Evolutionary conservation across 2,797 vertebrate genomes (phyloP).

Genomic region (Adrianichthys oophorus): DNA sequence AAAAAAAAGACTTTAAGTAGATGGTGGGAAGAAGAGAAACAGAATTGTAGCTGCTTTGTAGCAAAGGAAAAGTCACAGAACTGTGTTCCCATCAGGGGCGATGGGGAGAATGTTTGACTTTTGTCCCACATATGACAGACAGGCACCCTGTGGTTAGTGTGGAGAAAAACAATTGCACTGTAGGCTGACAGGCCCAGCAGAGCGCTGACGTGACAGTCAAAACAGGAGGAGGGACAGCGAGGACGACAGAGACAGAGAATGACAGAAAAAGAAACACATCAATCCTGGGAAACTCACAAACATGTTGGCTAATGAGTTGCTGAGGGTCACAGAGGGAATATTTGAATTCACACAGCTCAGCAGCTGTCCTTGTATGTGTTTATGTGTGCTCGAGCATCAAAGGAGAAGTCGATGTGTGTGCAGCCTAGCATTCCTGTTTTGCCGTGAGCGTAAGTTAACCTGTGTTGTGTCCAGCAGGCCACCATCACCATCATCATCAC

Average conservation of each 20-base stretch:
- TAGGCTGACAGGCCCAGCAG: slow-evolving; percentile 48
- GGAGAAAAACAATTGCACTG: slow-evolving; percentile 39
- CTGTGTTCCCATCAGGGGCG: slow-evolving; percentile 25
- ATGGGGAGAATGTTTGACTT: slow-evolving; percentile 44
- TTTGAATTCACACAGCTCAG: slow-evolving; percentile 47
- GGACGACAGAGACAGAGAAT: slow-evolving; percentile 22
- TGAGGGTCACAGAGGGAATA: slow-evolving; percentile 46
- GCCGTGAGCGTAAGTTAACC: slow-evolving; percentile 60
- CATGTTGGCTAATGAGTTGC: slow-evolving; percentile 61
- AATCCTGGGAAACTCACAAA: slow-evolving; percentile 39
- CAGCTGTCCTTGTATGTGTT: slow-evolving; percentile 41
- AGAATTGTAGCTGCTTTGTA: slow-evolving; percentile 10
- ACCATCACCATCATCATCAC: slow-evolving; percentile 77
- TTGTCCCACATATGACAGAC: slow-evolving; percentile 63
- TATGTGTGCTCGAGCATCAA: slow-evolving; percentile 8
- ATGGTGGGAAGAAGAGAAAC: background rate
- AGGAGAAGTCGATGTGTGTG: background rate
- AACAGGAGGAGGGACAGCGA: slow-evolving; percentile 37
- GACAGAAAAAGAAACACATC: slow-evolving; percentile 30
- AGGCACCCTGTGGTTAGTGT: slow-evolving; percentile 49
- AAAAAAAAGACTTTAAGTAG: slow-evolving; percentile 14
- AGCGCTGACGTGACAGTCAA: slow-evolving; percentile 62
- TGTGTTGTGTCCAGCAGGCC: slow-evolving; percentile 91
- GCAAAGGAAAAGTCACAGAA: slow-evolving; percentile 34
- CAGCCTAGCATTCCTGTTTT: slow-evolving; percentile 30